These are phyloP conservation scores for Therioaphis trifolii DNA, from an alignment of 2,888 invertebrate species.

Conservation along the genomic window DNA sequence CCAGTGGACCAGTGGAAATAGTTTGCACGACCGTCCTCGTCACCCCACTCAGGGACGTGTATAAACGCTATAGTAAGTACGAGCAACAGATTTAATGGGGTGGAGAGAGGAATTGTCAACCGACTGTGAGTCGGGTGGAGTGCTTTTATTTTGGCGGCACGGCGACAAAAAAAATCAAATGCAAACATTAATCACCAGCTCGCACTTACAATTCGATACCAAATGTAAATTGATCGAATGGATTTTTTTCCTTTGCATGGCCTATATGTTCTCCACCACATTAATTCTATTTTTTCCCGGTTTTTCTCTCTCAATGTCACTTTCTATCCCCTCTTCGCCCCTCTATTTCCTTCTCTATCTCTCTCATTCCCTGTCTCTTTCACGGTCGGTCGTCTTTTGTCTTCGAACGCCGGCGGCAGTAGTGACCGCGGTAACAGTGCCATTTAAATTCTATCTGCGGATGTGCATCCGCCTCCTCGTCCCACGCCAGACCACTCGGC, in stretches of 20 bases:
- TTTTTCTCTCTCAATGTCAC: too few relatives aligned
- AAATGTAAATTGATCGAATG: background rate
- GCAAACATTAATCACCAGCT: background rate
- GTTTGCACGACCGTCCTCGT: background rate
- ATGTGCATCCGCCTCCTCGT: background rate
- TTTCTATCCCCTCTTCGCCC: too few relatives aligned
- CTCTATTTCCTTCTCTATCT: too few relatives aligned
- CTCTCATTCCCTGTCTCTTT: background rate
- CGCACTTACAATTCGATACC: background rate
- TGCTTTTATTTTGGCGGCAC: too few relatives aligned
- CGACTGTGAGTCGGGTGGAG: too few relatives aligned
- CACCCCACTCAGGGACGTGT: background rate
- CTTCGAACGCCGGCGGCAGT: too few relatives aligned
- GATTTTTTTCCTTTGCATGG: too few relatives aligned
- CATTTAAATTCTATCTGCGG: slow-evolving; percentile 46
- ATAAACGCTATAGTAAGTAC: too few relatives aligned
- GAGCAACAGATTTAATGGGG: background rate
- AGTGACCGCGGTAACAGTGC: background rate
- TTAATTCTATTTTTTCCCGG: slow-evolving; percentile 4
- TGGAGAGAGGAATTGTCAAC: too few relatives aligned
- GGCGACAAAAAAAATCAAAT: background rate
- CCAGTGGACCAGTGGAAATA: background rate
- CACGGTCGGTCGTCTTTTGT: background rate
- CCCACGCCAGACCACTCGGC: background rate
- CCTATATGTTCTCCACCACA: too few relatives aligned